Conservation (phyloP, 2,797 vertebrate species). For the Coreius guichenoti region DNA sequence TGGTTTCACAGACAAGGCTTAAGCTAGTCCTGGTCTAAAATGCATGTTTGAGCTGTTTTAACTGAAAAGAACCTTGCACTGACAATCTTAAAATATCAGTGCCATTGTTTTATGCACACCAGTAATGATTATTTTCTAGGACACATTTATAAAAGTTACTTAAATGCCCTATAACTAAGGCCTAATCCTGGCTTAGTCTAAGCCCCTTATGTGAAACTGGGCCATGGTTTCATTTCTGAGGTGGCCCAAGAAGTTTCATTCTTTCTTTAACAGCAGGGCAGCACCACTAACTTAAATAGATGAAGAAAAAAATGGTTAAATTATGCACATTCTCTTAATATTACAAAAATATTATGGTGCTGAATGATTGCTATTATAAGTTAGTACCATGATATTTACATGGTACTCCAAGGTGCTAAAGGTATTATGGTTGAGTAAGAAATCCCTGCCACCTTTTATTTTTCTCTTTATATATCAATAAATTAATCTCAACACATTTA, state of each 20-base stretch:
- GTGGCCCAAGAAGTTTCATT: background rate
- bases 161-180: too few species aligned
- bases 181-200: too few species aligned
- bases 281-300: background rate
- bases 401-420: background rate
- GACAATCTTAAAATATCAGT: too few species aligned
- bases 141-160: too few species aligned
- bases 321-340: background rate
- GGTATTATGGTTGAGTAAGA: background rate
- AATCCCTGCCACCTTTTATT: too few species aligned
- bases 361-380: background rate
- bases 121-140: too few species aligned
- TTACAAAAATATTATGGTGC: background rate
- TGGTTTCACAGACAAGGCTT: too few species aligned
- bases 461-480: background rate
- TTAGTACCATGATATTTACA: background rate
- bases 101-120: too few species aligned
- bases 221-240: background rate
- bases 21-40: too few species aligned
- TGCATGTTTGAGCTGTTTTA: too few species aligned
- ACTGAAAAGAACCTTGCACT: too few species aligned
- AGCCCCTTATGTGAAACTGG: too few species aligned
- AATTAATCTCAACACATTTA: background rate
- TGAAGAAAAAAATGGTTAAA: fast-evolving
- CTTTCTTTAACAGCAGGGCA: background rate